Percentiles rank a stretch among this genome's conserved stretches.
Evolutionary conservation across 2,797 vertebrate genomes (phyloP).

Genomic region (Anas bernieri): DNA sequence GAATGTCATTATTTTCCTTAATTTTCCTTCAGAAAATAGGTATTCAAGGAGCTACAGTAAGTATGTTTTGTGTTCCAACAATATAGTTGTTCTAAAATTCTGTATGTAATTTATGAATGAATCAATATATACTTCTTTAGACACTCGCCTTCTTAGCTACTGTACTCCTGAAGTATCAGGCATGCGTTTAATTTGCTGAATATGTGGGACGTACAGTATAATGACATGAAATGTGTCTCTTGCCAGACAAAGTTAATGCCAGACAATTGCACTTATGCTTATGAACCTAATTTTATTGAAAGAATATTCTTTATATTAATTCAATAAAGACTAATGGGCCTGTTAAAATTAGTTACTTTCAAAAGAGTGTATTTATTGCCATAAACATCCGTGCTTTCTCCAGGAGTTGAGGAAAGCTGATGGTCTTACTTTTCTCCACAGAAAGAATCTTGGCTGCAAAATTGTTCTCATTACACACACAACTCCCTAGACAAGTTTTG

Average conservation of each 20-base stretch:
- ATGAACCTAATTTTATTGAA: constrained; percentile 1
- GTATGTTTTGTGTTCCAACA: not conserved
- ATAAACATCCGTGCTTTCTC: not conserved
- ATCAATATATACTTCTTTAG: not conserved
- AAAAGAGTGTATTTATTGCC: constrained; percentile 3
- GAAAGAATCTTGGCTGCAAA: not conserved
- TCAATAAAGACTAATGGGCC: not conserved
- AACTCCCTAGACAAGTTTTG: not conserved
- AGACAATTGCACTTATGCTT: constrained; percentile 29
- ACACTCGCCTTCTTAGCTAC: not conserved
- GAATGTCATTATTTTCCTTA: not conserved
- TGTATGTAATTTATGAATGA: not conserved
- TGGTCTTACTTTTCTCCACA: not conserved
- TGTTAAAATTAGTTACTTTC: constrained; percentile 27
- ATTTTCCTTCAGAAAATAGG: not conserved
- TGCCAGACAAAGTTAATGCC: not conserved
- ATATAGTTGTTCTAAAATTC: not conserved
- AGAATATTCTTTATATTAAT: constrained; percentile 15
- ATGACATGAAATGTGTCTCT: constrained; percentile 16
- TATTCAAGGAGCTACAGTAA: not conserved
- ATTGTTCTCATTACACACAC: not conserved
- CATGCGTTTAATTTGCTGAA: not conserved
- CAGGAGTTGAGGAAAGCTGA: not conserved
- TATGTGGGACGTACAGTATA: not conserved
- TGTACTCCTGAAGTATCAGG: not conserved